Percentiles rank a stretch among this genome's conserved stretches.
phyloP scores from a whole-genome alignment of 2,888 invertebrate species.

The Synergus japonicus region DNA sequence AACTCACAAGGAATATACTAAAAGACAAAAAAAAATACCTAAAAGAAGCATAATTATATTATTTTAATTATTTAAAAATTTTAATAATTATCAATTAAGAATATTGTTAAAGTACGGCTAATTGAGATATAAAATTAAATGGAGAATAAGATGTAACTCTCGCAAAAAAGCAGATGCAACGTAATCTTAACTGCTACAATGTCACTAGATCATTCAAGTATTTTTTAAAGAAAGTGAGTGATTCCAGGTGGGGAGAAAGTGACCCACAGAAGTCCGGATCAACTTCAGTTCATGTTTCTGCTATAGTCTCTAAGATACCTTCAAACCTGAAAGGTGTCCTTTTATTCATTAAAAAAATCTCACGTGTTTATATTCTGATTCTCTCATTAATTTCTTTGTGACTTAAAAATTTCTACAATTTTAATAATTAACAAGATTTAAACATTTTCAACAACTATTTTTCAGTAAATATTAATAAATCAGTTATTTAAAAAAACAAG shows the following conservation, averaged over 20 bases:
- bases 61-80: neutral
- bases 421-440: neutral
- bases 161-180: neutral
- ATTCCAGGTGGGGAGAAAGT: slow-evolving; percentile 70
- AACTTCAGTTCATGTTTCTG: slow-evolving; percentile 41
- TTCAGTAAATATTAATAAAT: neutral
- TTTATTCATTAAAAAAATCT: slow-evolving; percentile 18
- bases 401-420: neutral
- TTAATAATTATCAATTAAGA: neutral
- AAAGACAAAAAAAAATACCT: neutral
- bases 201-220: slow-evolving; percentile 3
- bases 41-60: neutral
- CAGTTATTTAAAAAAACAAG: neutral
- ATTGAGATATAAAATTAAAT: neutral
- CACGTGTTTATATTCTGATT: slow-evolving; percentile 1
- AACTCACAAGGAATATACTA: neutral
- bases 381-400: neutral
- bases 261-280: slow-evolving; percentile 61
- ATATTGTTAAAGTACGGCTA: neutral
- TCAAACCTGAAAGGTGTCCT: slow-evolving; percentile 24
- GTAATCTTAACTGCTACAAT: neutral
- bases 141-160: neutral
- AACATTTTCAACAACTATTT: neutral
- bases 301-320: slow-evolving; percentile 25
- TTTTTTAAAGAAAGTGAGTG: slow-evolving; percentile 68